Evolutionary conservation across 2,113 vertebrate genomes (phyloP), one percentile per base, ranked within the genome.

Genomic region (Mesembrinibis cayennensis): DNA sequence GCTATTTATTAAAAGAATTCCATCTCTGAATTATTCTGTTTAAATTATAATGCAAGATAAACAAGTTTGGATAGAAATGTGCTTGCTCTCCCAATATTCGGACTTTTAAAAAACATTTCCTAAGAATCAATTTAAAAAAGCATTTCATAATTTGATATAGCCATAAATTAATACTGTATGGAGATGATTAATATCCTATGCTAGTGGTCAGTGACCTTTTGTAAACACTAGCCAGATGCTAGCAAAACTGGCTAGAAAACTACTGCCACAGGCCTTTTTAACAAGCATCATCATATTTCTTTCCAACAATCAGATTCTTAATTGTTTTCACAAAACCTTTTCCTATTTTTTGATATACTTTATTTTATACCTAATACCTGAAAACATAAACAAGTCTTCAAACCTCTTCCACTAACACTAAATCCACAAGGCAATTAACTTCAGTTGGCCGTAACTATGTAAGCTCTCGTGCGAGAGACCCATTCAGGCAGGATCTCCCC

Each of bases 241-340:
- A 71, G 21, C 76, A 86, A n/a, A 29, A 53, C 53, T 18, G 94
- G 93, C 82, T 52, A 79, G 91, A 95, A 74, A 82, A 62, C 87
- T 78, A 74, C 59, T 21, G 29, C 83, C 92, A 77, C 95, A 55
- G 52, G 62, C 67, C 84, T 86, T 87, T 65, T 42, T 13, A 87
- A 71, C 26, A 36, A 67, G 49, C 53, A 71, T 3, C 7, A 65
- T 52, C 6, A 0, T 38, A 9, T 44, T 23, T 58, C 82, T 61
- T 30, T 17, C 87, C 45, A 77, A 86, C 92, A 67, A 90, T 72
- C 97, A 79, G 87, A 97, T 97, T 96, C 96, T 97, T 91, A 96
- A 96, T 97, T 52, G 95, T 97, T 97, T 96, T 87, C 97, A 98
- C 97, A 98, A 95, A 97, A 97, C 97, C 97, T 97, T 98, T 95